Evolutionary conservation across 2,797 vertebrate species (phyloP).

Genomic region (Eulemur coronatus): DNA sequence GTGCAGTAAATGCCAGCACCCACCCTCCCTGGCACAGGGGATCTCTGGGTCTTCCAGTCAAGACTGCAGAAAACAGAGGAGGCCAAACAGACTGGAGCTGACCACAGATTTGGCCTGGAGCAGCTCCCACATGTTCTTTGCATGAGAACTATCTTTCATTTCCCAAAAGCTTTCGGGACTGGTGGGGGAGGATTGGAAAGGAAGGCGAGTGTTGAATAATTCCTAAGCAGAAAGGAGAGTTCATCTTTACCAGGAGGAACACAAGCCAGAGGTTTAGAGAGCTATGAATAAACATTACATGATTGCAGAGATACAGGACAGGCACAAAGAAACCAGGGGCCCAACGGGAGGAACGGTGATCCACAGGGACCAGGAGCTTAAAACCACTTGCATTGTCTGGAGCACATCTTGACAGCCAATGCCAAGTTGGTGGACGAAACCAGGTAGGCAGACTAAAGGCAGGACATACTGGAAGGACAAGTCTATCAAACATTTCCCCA

Average conservation of each 20-base stretch:
- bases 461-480: background rate
- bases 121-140: background rate
- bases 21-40: background rate
- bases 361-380: background rate
- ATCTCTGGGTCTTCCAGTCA: background rate
- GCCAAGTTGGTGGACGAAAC: background rate
- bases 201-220: background rate
- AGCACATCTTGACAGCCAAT: background rate
- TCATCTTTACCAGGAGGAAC: background rate
- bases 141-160: background rate
- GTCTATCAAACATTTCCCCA: background rate
- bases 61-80: background rate
- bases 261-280: background rate
- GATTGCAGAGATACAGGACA: background rate
- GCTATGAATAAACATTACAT: background rate
- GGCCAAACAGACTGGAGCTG: background rate
- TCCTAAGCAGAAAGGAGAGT: background rate
- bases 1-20: background rate
- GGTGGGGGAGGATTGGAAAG: rapidly evolving
- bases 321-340: background rate
- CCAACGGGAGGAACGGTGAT: rapidly evolving
- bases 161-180: background rate
- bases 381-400: background rate
- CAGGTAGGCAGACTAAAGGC: background rate
- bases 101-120: background rate